Conservation (phyloP, 2,888 invertebrate genomes). For the Sarcophaga rosellei region DNA sequence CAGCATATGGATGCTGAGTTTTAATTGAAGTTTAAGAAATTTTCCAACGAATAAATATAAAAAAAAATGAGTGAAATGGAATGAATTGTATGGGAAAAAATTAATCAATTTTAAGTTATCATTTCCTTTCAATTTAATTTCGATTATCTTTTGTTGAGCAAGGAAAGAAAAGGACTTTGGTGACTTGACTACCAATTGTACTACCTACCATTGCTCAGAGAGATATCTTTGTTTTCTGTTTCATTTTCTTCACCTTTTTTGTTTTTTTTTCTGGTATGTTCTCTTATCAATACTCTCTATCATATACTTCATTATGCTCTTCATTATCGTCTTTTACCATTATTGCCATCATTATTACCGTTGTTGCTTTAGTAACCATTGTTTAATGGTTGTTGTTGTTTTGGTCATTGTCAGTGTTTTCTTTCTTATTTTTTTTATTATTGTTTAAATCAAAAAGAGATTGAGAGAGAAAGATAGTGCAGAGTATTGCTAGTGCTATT, state of each 20-base stretch:
- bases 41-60: not conserved
- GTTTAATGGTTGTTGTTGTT: not conserved
- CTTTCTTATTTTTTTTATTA: conserved; percentile 1
- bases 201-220: not conserved
- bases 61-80: conserved; percentile 27
- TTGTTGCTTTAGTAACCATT: not conserved
- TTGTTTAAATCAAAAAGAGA: conserved; percentile 18
- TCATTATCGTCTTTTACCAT: not conserved
- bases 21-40: conserved; percentile 14
- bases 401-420: conserved; percentile 15
- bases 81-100: conserved; percentile 57
- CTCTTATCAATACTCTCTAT: conserved; percentile 15
- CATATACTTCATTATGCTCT: conserved; percentile 31
- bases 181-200: conserved; percentile 8
- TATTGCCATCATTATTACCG: conserved; percentile 1
- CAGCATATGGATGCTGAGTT: not conserved
- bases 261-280: not conserved
- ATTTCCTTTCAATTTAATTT: conserved; percentile 57
- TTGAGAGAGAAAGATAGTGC: not conserved
- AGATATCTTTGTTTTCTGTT: conserved; percentile 9
- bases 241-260: not conserved
- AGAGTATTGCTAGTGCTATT: not conserved
- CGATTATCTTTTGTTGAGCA: conserved; percentile 22
- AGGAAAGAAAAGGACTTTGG: not conserved
- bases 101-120: conserved; percentile 65